Base-by-base conservation (phyloP, 2,113 vertebrate genomes). In the Opisthocomus hoazin region DNA sequence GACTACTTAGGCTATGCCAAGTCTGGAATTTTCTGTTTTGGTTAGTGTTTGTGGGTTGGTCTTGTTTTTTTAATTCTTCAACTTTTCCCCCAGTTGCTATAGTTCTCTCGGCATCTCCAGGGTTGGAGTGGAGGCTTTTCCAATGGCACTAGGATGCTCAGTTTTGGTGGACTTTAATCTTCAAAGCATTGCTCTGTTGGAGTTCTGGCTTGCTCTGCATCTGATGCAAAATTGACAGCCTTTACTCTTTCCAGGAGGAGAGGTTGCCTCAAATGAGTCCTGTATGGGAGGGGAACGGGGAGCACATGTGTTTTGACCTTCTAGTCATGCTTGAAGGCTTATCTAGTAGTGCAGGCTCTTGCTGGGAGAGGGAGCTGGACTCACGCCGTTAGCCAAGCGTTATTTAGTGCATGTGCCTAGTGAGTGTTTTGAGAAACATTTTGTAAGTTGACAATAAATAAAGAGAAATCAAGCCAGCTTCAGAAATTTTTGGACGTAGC, bases 381-480 rank as follows among this genome's bases (percentile, higher is more conserved):
- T 86, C 2, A 0, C 69, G 85, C 92, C 1, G 0, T 37, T 90
- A 74, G 75, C 29, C 29, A 56, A 93, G 58, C 88, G 90, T 83
- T 89, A 45, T 73, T 86, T 86, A 41, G 50, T 60, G 22, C 29
- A 37, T 78, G 9, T 85, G 84, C 63, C 5, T 34, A 65, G 30
- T 61, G 51, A 76, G 12, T 93, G 88, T 93, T 95, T 91, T 79
- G 79, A 65, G 71, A 85, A 95, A 87, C 74, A 73, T 57, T 89
- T 94, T 45, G 1, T 73, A 85, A 85, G 50, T 80, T 77, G 78
- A 86, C 66, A 93, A 48, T 83, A 93, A 92, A 97, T 88, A 93
- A 88, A 45, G 24, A 92, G 57, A 86, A 93, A 88, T 70, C 27
- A 86, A 92, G 50, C 88, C 85, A 95, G 39, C 70, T 78, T 90